Evolutionary conservation across 2,797 vertebrate species (phyloP).

Genomic region (Amphiprion clarkii): DNA sequence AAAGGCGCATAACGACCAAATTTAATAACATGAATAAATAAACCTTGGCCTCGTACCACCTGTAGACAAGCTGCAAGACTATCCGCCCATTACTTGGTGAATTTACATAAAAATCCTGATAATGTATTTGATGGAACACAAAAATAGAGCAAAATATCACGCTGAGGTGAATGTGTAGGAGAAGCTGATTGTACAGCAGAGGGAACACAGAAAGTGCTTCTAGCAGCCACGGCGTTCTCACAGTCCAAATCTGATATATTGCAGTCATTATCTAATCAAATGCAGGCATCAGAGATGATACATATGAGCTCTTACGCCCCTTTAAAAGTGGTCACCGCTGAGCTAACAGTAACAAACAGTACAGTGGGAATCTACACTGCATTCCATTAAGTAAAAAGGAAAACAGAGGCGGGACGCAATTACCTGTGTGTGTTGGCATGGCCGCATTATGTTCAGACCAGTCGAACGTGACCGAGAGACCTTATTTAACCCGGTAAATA

Average conservation of each 20-base stretch:
- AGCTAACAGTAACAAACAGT: constrained; percentile 55
- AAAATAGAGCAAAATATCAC: constrained; percentile 5
- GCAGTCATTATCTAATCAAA: constrained; percentile 64
- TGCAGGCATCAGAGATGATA: constrained; percentile 54
- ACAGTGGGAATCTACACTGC: constrained; percentile 15
- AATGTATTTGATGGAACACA: constrained; percentile 25
- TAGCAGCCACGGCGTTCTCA: constrained; percentile 14
- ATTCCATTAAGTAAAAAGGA: constrained; percentile 43
- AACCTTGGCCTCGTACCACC: constrained; percentile 4
- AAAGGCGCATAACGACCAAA: constrained; percentile 11
- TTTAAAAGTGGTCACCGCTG: constrained; percentile 58
- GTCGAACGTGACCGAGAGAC: constrained; percentile 14
- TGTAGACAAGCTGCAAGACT: constrained; percentile 11
- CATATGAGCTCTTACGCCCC: constrained; percentile 51
- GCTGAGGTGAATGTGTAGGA: constrained; percentile 11
- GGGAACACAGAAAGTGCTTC: constrained; percentile 6
- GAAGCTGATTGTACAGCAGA: constrained; percentile 11
- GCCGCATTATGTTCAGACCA: constrained; percentile 21
- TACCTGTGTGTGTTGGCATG: constrained; percentile 12
- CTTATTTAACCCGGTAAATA: constrained; percentile 1
- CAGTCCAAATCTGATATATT: constrained; percentile 52
- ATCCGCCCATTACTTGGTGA: constrained; percentile 16
- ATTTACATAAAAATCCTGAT: constrained; percentile 33
- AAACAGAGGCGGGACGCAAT: constrained; percentile 35
- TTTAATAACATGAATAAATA: constrained; percentile 4